Evolutionary conservation across 1,140 invertebrate genomes (phyloP).

Genomic region (Papilio polyxenes): DNA sequence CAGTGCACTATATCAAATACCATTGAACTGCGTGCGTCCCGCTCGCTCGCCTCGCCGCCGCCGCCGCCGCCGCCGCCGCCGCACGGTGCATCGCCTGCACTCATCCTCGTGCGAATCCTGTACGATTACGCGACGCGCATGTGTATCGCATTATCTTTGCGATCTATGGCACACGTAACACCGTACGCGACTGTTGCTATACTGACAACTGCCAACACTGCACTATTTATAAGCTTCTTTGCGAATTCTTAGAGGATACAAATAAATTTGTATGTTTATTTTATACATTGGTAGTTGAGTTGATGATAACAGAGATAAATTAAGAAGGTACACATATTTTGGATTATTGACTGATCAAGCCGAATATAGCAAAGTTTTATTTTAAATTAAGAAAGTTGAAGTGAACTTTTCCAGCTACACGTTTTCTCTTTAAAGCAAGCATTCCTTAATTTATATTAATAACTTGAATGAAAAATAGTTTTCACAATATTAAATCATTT

Average conservation of each 20-base stretch:
- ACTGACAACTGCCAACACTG: not conserved
- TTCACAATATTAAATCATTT: not conserved
- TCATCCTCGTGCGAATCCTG: constrained; percentile 76
- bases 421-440: too few relatives aligned
- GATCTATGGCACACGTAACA: constrained; percentile 50
- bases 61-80: constrained; percentile 60
- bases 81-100: constrained; percentile 67
- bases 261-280: not conserved
- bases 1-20: constrained; percentile 81
- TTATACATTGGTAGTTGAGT: not conserved
- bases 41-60: constrained; percentile 61
- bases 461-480: too few relatives aligned
- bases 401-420: not conserved
- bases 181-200: constrained; percentile 41
- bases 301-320: not conserved
- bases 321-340: too few relatives aligned
- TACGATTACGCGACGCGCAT: constrained; percentile 76
- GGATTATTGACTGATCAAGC: too few relatives aligned
- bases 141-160: constrained; percentile 68
- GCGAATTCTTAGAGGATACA: not conserved
- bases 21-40: constrained; percentile 77
- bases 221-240: not conserved
- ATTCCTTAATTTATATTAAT: too few relatives aligned
- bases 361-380: too few relatives aligned
- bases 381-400: not conserved